phyloP scores from a whole-genome alignment of 2,113 vertebrate genomes.

The Plestiodon gilberti region DNA sequence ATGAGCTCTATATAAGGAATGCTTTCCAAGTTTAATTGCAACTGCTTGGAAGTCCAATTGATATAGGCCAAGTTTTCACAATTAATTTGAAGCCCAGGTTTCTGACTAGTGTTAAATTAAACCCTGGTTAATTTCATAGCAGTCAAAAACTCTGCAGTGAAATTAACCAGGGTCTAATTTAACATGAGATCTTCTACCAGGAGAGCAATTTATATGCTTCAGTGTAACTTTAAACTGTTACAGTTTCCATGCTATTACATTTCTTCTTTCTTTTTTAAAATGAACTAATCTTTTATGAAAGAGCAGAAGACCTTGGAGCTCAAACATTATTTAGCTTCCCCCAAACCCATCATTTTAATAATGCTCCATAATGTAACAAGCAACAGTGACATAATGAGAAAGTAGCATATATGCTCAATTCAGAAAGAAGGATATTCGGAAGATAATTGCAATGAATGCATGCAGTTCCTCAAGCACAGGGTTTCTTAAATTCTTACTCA shows the following conservation, averaged over 20 bases:
- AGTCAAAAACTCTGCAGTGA: constrained; percentile 56
- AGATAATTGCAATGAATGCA: constrained; percentile 47
- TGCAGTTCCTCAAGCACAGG: not conserved
- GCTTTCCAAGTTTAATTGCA: constrained; percentile 32
- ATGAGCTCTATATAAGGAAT: constrained; percentile 29
- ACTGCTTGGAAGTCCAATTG: constrained; percentile 11
- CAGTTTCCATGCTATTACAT: constrained; percentile 30
- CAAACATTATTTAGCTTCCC: constrained; percentile 36
- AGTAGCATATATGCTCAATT: constrained; percentile 28
- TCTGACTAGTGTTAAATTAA: constrained; percentile 64
- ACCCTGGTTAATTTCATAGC: constrained; percentile 55
- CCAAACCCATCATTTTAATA: constrained; percentile 58
- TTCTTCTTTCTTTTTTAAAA: constrained; percentile 21
- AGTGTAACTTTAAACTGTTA: constrained; percentile 34
- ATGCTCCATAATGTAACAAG: constrained; percentile 39
- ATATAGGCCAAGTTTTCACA: constrained; percentile 39
- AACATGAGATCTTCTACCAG: constrained; percentile 54
- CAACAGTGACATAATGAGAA: constrained; percentile 44
- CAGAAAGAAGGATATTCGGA: constrained; percentile 35
- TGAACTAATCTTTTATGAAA: constrained; percentile 58
- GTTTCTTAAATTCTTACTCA: constrained; percentile 72
- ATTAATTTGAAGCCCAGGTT: constrained; percentile 56
- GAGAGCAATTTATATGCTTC: constrained; percentile 41
- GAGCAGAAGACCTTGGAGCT: constrained; percentile 47
- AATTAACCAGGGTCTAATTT: constrained; percentile 56